Conservation (phyloP, 1,140 invertebrate genomes). For the Arctopsyche grandis region DNA sequence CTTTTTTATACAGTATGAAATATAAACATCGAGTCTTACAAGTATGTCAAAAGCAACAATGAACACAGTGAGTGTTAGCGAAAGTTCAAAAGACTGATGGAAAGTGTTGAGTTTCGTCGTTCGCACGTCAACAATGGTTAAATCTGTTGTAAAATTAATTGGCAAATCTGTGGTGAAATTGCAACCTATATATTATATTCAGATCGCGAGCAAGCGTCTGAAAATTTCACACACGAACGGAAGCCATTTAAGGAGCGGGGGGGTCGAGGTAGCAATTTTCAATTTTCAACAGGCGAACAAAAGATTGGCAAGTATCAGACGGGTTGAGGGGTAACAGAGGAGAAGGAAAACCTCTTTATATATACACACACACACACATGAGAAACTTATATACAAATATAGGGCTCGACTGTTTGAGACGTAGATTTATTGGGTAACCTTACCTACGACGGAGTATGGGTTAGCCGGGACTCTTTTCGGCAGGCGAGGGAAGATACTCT, state of each 20-base stretch:
- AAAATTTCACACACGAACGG: conserved; percentile 25
- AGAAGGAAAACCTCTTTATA: background rate
- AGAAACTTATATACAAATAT: conserved; percentile 9
- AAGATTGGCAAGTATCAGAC: conserved; percentile 21
- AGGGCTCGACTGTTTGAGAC: conserved; percentile 28
- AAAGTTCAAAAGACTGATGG: too few species aligned
- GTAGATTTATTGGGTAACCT: conserved; percentile 28
- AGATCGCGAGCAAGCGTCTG: background rate
- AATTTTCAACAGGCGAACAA: conserved; percentile 24
- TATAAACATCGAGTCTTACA: too few species aligned
- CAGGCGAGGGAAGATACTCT: background rate
- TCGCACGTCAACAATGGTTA: background rate
- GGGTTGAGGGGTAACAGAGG: background rate
- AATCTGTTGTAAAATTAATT: conserved; percentile 10
- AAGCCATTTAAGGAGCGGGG: background rate
- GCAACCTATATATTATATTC: background rate
- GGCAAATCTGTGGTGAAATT: conserved; percentile 18
- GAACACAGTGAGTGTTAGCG: too few species aligned
- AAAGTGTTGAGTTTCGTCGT: too few species aligned
- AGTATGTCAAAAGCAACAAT: too few species aligned
- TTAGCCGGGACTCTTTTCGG: background rate
- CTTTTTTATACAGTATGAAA: too few species aligned
- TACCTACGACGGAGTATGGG: conserved; percentile 7
- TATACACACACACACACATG: background rate
- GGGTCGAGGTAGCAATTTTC: conserved; percentile 6